Conservation (phyloP, 2,888 invertebrate genomes). For the Chymomyza amoena region DNA sequence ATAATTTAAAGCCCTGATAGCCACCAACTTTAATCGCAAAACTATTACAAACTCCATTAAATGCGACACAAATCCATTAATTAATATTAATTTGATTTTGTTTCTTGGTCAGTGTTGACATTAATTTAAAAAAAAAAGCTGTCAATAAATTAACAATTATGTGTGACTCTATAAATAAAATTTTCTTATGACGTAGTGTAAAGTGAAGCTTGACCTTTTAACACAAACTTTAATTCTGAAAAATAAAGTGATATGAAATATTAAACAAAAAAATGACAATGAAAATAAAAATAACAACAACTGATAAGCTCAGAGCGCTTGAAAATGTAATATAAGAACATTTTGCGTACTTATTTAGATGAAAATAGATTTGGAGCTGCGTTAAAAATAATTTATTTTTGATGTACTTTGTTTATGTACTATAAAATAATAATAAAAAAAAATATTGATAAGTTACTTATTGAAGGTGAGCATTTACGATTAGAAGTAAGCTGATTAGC, state of each 20-base stretch:
- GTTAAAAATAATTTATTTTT: slow-evolving; percentile 7
- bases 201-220: slow-evolving; percentile 40
- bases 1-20: not conserved
- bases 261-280: not conserved
- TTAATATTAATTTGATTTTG: slow-evolving; percentile 21
- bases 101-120: slow-evolving; percentile 28
- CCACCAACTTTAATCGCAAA: slow-evolving; percentile 36
- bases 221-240: slow-evolving; percentile 24
- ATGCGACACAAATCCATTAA: slow-evolving; percentile 21
- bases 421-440: not conserved
- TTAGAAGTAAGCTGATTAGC: not conserved
- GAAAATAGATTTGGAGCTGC: slow-evolving; percentile 2
- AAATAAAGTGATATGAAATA: not conserved
- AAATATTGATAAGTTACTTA: slow-evolving; percentile 20
- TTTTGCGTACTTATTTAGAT: slow-evolving; percentile 1
- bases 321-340: no score
- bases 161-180: slow-evolving; percentile 52
- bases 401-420: not conserved
- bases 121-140: slow-evolving; percentile 43
- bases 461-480: not conserved
- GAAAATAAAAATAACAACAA: slow-evolving; percentile 4
- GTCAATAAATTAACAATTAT: slow-evolving; percentile 67
- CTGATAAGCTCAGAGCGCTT: slow-evolving; percentile 17
- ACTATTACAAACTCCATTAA: slow-evolving; percentile 50
- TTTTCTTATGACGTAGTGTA: slow-evolving; percentile 18